Percentiles rank a stretch among this genome's conserved stretches.
Evolutionary conservation across 2,888 invertebrate genomes (phyloP).

Genomic region (Arge pagana): DNA sequence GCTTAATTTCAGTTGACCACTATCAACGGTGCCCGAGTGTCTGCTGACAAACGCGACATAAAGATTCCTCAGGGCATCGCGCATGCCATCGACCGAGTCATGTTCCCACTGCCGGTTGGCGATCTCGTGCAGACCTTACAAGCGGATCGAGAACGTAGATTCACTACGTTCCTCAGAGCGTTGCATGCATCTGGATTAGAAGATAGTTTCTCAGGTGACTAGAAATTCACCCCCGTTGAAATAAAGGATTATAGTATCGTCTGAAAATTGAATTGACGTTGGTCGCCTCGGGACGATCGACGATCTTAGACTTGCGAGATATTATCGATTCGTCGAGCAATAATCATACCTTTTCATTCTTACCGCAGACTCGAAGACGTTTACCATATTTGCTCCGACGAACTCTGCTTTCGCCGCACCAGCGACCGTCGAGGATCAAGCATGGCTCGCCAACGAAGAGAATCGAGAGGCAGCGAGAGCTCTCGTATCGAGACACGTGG

Average conservation of each 20-base stretch:
- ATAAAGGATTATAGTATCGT: not conserved
- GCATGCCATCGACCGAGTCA: slow-evolving; percentile 82
- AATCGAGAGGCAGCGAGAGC: slow-evolving; percentile 65
- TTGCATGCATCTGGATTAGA: slow-evolving; percentile 78
- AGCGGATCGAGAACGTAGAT: slow-evolving; percentile 80
- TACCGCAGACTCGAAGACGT: slow-evolving; percentile 75
- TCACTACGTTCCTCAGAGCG: slow-evolving; percentile 78
- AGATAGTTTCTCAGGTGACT: slow-evolving; percentile 71
- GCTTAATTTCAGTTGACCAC: slow-evolving; percentile 69
- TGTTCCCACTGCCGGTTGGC: slow-evolving; percentile 89
- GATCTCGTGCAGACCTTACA: slow-evolving; percentile 84
- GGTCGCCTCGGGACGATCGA: not conserved
- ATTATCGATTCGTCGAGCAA: too few species aligned
- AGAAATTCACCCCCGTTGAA: not conserved
- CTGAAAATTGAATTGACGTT: not conserved
- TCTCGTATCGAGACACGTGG: slow-evolving; percentile 75
- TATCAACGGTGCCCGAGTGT: slow-evolving; percentile 81
- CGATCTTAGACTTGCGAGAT: not conserved
- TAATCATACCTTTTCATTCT: not conserved
- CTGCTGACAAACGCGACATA: slow-evolving; percentile 82
- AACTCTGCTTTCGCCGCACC: slow-evolving; percentile 76
- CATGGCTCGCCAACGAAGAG: slow-evolving; percentile 51
- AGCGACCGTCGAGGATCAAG: slow-evolving; percentile 65
- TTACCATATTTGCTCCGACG: slow-evolving; percentile 84
- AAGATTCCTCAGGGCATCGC: slow-evolving; percentile 85